Evolutionary conservation across 2,113 vertebrate genomes (phyloP), one percentile per base, ranked within the genome.

Genomic region (Baryphthengus martii): DNA sequence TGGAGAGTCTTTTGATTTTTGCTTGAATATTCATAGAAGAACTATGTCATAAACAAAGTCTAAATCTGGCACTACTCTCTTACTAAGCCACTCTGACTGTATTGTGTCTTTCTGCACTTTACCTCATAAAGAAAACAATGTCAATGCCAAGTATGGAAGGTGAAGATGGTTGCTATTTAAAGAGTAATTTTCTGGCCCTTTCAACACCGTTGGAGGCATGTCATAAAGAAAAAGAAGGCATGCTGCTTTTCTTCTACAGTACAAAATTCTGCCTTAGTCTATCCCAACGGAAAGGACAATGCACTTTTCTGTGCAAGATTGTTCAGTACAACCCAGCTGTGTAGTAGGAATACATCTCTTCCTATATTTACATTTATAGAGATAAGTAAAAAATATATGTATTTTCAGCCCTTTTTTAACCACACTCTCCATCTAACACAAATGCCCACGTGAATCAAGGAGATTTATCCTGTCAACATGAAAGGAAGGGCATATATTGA

Each of bases 11-110:
- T 96, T 92, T 97, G 94, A 96, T 96, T 95, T 97, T 97, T 92
- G 83, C 83, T 97, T 97, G 95, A 89, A 95, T 97, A 96, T 96
- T 97, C 95, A 96, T 95, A 89, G 86, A 95, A 90, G 88, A 96
- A 92, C 91, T 86, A 71, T 96, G 89, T 90, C 89, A 95, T 95
- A 96, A 97, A 97, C 93, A 96, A 95, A 95, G 79, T 92, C 96
- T 96, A 97, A 95, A 96, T 96, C 95, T 90, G 90, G 92, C 93
- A 93, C 68, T 85, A 84, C 83, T 86, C 82, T 83, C 72, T 85
- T 84, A 70, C 29, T 93, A 81, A 96, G 80, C 73, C 89, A 56
- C 2, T 5, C 45, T 92, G 88, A 70, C 76, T 96, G 83, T n/a
- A 42, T 59, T 87, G 68, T 84, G 93, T 92, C 95, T 94, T 95